Conservation (phyloP, 37 sponge, comb jelly and placozoan genomes). For the Chondrosia reniformis region DNA sequence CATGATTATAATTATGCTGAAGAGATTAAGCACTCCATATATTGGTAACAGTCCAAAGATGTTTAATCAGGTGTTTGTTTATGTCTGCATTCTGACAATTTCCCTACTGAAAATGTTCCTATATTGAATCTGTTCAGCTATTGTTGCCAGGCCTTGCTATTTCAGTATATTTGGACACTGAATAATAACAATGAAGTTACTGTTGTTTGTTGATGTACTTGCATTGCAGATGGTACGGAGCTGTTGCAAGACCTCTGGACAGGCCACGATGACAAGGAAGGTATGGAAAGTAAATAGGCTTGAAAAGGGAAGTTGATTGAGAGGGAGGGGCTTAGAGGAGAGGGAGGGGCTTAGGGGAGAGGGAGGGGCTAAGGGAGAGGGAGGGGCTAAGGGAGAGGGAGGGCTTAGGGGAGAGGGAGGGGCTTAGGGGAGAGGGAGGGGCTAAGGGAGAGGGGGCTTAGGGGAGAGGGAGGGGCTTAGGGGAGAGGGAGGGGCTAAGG, state of each 20-base stretch:
- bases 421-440: not conserved
- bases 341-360: not conserved
- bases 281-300: not conserved
- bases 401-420: not conserved
- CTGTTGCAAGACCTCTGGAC: too few relatives aligned
- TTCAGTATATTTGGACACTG: too few relatives aligned
- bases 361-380: not conserved
- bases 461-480: not conserved
- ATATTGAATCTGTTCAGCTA: too few relatives aligned
- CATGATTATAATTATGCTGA: not conserved
- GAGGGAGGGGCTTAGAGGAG: not conserved
- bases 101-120: too few relatives aligned
- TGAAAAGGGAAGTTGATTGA: not conserved
- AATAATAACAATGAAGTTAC: too few relatives aligned
- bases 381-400: not conserved
- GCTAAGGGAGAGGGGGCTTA: not conserved
- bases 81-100: not conserved
- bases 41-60: too few relatives aligned
- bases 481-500: not conserved
- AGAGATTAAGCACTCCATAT: too few relatives aligned
- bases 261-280: too few relatives aligned
- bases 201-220: too few relatives aligned
- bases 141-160: too few relatives aligned
- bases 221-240: too few relatives aligned
- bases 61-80: not conserved